These are phyloP conservation scores for Stichopus horrens DNA, from an alignment of 53 echinoderm and acorn worm genomes.

Conservation along the genomic window DNA sequence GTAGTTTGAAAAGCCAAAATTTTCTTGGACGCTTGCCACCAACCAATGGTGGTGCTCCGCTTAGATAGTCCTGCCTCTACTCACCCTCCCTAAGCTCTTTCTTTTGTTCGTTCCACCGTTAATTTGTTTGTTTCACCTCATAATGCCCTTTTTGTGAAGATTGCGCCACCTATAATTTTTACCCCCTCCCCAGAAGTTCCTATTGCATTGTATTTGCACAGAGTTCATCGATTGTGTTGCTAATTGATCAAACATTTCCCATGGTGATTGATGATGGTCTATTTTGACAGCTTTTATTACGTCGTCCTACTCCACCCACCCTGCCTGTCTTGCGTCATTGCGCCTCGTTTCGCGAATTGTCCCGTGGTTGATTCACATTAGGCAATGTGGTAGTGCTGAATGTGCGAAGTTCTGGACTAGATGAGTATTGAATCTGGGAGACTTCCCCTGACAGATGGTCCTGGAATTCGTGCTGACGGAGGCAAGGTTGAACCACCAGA, in stretches of 20 bases:
- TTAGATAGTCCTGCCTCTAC: too few species aligned
- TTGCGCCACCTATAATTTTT: too few species aligned
- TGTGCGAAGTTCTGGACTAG: slow-evolving; percentile 30
- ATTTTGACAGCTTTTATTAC: slow-evolving; percentile 18
- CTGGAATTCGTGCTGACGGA: too few species aligned
- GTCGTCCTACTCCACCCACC: slow-evolving; percentile 36
- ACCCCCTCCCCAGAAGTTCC: too few species aligned
- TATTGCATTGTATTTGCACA: not conserved
- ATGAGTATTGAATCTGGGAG: not conserved
- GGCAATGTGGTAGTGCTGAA: not conserved
- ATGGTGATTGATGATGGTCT: slow-evolving; percentile 42
- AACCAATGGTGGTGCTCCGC: too few species aligned
- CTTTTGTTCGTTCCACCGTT: too few species aligned
- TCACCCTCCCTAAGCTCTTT: too few species aligned
- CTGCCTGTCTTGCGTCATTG: slow-evolving; percentile 18
- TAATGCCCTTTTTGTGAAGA: too few species aligned
- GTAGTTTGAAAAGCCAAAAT: too few species aligned
- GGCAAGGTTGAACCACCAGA: not conserved
- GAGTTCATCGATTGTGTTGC: slow-evolving; percentile 26
- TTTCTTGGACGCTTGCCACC: too few species aligned
- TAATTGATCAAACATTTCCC: slow-evolving; percentile 43
- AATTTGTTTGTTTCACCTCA: too few species aligned
- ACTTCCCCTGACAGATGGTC: not conserved
- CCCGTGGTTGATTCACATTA: not conserved
- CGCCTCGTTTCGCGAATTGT: not conserved